Evolutionary conservation across 2,797 vertebrate genomes (phyloP).

Genomic region (Oryzias dopingdopingensis): DNA sequence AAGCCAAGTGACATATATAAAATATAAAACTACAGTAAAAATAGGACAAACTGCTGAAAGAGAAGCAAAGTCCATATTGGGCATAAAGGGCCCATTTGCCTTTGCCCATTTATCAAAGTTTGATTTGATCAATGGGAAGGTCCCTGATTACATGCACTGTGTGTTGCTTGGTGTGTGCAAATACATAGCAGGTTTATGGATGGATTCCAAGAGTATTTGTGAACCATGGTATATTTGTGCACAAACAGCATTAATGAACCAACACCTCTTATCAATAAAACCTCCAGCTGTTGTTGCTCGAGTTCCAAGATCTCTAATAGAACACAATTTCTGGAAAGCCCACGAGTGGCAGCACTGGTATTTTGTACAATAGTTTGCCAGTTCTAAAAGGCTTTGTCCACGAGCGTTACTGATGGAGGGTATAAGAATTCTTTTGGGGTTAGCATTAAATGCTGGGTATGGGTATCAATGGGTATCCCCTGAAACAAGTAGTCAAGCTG

Average conservation of each 20-base stretch:
- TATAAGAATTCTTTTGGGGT: background rate
- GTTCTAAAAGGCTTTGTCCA: background rate
- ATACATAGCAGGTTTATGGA: no score
- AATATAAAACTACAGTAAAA: slow-evolving; percentile 15
- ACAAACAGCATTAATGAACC: no score
- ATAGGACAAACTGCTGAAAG: slow-evolving; percentile 28
- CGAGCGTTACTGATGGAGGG: no score
- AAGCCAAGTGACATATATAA: slow-evolving; percentile 3
- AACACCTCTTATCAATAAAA: no score
- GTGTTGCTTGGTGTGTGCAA: no score
- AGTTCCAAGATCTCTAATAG: no score
- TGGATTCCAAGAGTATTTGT: no score
- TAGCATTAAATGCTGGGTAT: background rate
- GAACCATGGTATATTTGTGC: background rate
- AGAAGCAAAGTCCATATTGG: slow-evolving; percentile 25
- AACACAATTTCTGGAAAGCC: background rate
- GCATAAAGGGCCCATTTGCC: slow-evolving; percentile 10
- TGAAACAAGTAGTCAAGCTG: slow-evolving; percentile 9
- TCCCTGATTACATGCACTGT: no score
- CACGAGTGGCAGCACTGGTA: background rate
- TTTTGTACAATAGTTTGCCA: slow-evolving; percentile 1
- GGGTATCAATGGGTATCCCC: background rate
- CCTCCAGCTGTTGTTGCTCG: no score
- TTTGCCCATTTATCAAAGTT: slow-evolving; percentile 21
- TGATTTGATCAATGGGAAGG: slow-evolving; percentile 12